Evolutionary conservation across 2,888 invertebrate genomes (phyloP).

Genomic region (Drosophila emarginata): DNA sequence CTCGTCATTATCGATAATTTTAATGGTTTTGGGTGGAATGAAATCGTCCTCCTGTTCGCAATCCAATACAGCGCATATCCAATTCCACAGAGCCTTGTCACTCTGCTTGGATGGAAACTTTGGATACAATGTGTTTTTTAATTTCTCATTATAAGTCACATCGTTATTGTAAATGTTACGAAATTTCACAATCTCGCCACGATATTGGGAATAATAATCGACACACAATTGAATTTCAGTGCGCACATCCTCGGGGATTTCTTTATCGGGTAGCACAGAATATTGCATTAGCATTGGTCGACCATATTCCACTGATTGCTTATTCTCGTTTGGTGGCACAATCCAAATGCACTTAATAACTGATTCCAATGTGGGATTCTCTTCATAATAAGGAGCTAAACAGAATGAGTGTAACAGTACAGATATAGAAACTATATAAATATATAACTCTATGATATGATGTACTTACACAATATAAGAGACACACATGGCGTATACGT

Average conservation of each 20-base stretch:
- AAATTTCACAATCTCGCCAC: slow-evolving; percentile 87
- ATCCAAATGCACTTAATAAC: slow-evolving; percentile 96
- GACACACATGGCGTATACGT: slow-evolving; percentile 97
- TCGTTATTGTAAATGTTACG: slow-evolving; percentile 83
- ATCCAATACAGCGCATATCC: slow-evolving; percentile 89
- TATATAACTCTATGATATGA: not conserved
- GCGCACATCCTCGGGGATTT: slow-evolving; percentile 90
- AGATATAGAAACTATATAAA: too few species aligned
- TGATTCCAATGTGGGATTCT: slow-evolving; percentile 91
- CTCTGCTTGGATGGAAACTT: slow-evolving; percentile 92
- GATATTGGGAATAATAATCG: slow-evolving; percentile 89
- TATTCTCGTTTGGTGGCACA: slow-evolving; percentile 96
- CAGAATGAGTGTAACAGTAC: not conserved
- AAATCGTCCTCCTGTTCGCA: slow-evolving; percentile 89
- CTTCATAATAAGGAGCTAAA: slow-evolving; percentile 92
- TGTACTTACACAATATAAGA: slow-evolving; percentile 92
- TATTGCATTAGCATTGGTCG: slow-evolving; percentile 95
- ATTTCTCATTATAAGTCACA: slow-evolving; percentile 91
- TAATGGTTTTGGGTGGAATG: slow-evolving; percentile 83
- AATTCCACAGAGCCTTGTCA: slow-evolving; percentile 90
- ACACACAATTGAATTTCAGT: slow-evolving; percentile 93
- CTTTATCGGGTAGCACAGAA: slow-evolving; percentile 91
- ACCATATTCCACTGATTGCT: slow-evolving; percentile 93
- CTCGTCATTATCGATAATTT: slow-evolving; percentile 76
- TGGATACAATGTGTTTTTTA: slow-evolving; percentile 90